These are phyloP conservation scores for Hoplodrina blanda DNA, from an alignment of 2,888 invertebrate genomes.

Conservation along the genomic window DNA sequence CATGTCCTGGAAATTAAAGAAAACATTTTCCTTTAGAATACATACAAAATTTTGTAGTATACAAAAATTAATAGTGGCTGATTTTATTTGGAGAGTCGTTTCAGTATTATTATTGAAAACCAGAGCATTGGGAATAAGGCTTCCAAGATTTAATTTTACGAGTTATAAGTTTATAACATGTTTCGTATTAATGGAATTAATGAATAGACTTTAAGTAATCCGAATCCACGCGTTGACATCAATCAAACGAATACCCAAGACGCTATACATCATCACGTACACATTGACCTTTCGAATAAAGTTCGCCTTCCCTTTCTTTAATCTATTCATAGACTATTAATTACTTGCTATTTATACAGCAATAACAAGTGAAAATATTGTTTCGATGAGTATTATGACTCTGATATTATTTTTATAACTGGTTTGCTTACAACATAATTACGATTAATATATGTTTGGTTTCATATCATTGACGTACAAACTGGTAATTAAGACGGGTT, in stretches of 20 bases:
- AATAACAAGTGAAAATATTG: slow-evolving; percentile 48
- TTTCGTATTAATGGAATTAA: no score
- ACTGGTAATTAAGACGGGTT: slow-evolving; percentile 64
- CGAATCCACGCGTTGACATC: slow-evolving; percentile 9
- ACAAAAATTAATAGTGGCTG: not conserved
- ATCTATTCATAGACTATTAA: slow-evolving; percentile 48
- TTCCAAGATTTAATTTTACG: not conserved
- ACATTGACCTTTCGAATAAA: slow-evolving; percentile 22
- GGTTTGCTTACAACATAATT: slow-evolving; percentile 53
- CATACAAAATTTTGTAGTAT: not conserved
- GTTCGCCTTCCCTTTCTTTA: slow-evolving; percentile 22
- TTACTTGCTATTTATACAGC: slow-evolving; percentile 42
- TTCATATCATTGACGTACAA: slow-evolving; percentile 69
- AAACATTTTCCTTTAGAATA: slow-evolving; percentile 21
- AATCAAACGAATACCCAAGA: slow-evolving; percentile 17
- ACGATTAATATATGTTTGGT: slow-evolving; percentile 48
- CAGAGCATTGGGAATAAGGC: not conserved
- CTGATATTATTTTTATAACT: slow-evolving; percentile 48
- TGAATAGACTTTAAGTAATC: not conserved
- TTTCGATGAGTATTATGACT: slow-evolving; percentile 43
- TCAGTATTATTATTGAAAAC: not conserved
- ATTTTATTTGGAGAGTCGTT: slow-evolving; percentile 1
- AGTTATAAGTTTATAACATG: not conserved
- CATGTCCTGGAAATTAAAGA: slow-evolving; percentile 94
- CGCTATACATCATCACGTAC: slow-evolving; percentile 16